Conservation (phyloP, 2,888 invertebrate species). For the Temnothorax unifasciatus region DNA sequence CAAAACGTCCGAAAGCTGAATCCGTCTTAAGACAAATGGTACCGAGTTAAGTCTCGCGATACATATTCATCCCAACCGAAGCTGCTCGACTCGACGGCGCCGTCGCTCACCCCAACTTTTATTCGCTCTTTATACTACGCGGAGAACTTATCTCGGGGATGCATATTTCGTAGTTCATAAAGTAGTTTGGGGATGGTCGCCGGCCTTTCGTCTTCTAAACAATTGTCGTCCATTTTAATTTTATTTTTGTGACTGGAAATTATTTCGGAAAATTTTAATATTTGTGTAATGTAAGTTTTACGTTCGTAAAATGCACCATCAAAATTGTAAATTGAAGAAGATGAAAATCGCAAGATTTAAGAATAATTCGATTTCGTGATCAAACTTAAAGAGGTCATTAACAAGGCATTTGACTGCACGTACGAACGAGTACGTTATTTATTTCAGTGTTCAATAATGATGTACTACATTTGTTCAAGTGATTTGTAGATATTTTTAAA, state of each 20-base stretch:
- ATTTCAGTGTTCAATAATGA: background rate
- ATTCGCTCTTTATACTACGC: conserved; percentile 55
- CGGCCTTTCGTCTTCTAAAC: conserved; percentile 10
- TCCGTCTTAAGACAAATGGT: conserved; percentile 50
- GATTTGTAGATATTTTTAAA: background rate
- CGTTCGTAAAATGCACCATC: background rate
- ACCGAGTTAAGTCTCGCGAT: conserved; percentile 54
- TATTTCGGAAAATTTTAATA: background rate
- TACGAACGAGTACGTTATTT: background rate
- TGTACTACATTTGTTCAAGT: background rate
- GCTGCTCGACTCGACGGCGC: conserved; percentile 36
- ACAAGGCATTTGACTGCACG: background rate
- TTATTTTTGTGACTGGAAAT: background rate
- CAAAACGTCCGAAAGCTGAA: conserved; percentile 38
- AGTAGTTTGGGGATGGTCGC: background rate
- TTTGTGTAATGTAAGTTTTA: conserved; percentile 1
- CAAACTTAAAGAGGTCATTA: background rate
- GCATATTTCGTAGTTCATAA: conserved; percentile 49
- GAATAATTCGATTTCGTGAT: background rate
- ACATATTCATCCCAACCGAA: conserved; percentile 63
- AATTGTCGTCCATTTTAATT: conserved; percentile 4
- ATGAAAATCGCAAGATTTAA: background rate
- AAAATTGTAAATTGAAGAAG: background rate
- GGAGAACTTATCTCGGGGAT: conserved; percentile 51
- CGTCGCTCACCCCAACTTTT: conserved; percentile 54